A percentile compares a stretch with the other conserved stretches of the same genome.
These are phyloP conservation scores for Eupithecia pulchellata DNA, from an alignment of 2,888 invertebrate species.

Conservation along the genomic window DNA sequence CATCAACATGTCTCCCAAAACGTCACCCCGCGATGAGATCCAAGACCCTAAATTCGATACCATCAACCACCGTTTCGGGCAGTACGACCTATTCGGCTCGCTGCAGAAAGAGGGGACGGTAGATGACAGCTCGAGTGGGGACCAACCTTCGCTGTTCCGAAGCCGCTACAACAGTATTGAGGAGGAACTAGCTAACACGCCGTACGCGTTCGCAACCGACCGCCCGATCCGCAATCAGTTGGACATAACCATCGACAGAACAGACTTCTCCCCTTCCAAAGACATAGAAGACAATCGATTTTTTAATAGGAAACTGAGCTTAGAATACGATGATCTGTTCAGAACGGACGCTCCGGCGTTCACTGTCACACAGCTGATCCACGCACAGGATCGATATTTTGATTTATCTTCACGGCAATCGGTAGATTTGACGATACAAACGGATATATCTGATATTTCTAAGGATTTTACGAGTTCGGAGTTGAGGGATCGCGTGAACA, in stretches of 20 bases:
- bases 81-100: conserved; percentile 78
- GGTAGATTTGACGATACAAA: conserved; percentile 19
- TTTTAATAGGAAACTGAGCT: conserved; percentile 59
- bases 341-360: conserved; percentile 64
- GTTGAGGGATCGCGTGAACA: neutral
- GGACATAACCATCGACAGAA: conserved; percentile 70
- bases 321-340: conserved; percentile 65
- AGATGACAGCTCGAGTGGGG: conserved; percentile 48
- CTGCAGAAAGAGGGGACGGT: conserved; percentile 48
- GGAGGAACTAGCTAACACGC: conserved; percentile 80
- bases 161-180: conserved; percentile 82
- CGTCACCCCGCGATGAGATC: conserved; percentile 56
- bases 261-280: conserved; percentile 65
- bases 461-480: conserved; percentile 42
- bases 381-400: conserved; percentile 79
- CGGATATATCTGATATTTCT: neutral
- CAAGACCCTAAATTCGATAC: conserved; percentile 76
- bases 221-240: conserved; percentile 63
- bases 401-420: conserved; percentile 66
- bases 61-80: conserved; percentile 76
- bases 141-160: conserved; percentile 72
- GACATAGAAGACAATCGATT: conserved; percentile 75
- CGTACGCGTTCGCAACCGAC: conserved; percentile 79
- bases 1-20: conserved; percentile 76
- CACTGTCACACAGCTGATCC: conserved; percentile 77